Evolutionary conservation across 1,140 invertebrate species (phyloP), one percentile per base, ranked within the genome.

Genomic region (Holcopasites calliopsidis): DNA sequence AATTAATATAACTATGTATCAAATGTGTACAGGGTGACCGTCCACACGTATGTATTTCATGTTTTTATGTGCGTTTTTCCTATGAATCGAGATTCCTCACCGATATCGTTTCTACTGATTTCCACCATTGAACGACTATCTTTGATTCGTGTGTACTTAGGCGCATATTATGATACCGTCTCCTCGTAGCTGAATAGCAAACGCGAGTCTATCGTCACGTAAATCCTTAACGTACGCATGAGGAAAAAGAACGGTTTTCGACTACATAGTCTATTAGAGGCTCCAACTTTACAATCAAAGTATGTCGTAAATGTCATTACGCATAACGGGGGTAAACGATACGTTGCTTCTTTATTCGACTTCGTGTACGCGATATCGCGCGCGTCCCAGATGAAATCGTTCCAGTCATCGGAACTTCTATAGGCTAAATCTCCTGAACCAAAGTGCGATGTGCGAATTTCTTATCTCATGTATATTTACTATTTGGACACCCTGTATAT

Each of bases 21-120:
- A 82, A 88, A 85, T 88, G 83, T 88, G 85, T 87, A 88, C 87
- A 89, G 86, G 87, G 88, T 89, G 88, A 87, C 87, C 88, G 87
- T 88, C 88, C 87, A 88, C 83, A 85, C 80, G 87, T 88, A n/a
- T n/a, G n/a, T n/a, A n/a, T n/a, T n/a, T 88, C 83, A 86, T 85
- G 83, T 88, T 85, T 88, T 85, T 87, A 88, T 85, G 76, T 82
- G 69, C 76, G 71, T 85, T 87, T n/a, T 86, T 83, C 82, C 84
- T 84, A 66, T 65, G 76, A 79, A 84, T 82, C 80, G 80, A 83
- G 84, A 84, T 88, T 84, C 83, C 85, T 87, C 86, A 79, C 71
- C 68, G 74, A 83, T 87, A 86, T 86, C 68, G 55, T 79, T 64
- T 82, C 52, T 65, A 73, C 52, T 57, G 68, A 61, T 77, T 69